Conservation (phyloP, 2,888 invertebrate species). For the Drosophila macrothrix region DNA sequence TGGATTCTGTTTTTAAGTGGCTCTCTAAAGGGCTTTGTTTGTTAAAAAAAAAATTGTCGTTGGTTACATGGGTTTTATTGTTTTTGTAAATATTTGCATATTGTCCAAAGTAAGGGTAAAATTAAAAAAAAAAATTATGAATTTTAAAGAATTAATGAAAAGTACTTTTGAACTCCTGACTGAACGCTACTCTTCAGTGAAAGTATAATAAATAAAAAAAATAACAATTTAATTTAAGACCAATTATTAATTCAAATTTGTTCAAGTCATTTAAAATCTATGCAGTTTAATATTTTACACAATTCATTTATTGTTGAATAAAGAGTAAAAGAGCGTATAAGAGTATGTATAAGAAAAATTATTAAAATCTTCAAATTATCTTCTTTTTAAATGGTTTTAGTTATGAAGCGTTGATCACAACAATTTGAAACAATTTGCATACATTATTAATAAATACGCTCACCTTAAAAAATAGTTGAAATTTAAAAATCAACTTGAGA, state of each 20-base stretch:
- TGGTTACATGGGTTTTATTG: neutral
- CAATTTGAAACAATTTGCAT: neutral
- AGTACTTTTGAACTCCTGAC: neutral
- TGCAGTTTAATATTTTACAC: neutral
- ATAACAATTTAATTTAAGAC: neutral
- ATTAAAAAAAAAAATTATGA: neutral
- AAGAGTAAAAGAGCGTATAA: neutral
- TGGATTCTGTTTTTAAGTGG: constrained; percentile 3
- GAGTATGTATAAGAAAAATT: neutral
- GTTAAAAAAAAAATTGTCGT: neutral
- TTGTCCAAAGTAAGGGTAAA: neutral
- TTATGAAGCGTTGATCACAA: neutral
- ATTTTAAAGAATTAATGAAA: neutral
- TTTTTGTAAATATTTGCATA: constrained; percentile 25
- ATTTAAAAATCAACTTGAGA: neutral
- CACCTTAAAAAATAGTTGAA: too few species aligned
- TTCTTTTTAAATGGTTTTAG: neutral
- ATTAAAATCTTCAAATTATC: neutral
- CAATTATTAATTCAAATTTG: neutral
- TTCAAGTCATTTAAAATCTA: neutral
- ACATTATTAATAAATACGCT: neutral
- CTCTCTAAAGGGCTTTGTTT: neutral
- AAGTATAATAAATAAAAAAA: neutral
- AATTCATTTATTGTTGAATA: neutral
- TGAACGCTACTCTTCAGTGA: neutral